Evolutionary conservation across 2,113 vertebrate species (phyloP).

Genomic region (Albula goreensis): DNA sequence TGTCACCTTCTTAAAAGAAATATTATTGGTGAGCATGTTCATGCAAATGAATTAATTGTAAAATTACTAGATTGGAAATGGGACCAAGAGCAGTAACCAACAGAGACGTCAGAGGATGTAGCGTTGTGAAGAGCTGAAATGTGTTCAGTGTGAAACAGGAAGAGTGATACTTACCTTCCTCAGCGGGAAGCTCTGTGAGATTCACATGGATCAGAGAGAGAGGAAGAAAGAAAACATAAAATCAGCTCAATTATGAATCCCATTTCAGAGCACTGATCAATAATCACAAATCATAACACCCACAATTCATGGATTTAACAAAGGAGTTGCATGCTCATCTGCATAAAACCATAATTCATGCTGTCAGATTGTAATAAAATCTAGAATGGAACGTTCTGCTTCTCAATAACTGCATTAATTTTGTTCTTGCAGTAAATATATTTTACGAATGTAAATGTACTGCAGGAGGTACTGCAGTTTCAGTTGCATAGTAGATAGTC

Average conservation of each 20-base stretch:
- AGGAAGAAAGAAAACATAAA: slow-evolving; percentile 27
- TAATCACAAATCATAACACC: neutral
- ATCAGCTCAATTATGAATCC: neutral
- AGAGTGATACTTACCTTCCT: slow-evolving; percentile 66
- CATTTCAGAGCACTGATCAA: neutral
- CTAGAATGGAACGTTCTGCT: neutral
- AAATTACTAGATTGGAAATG: no score
- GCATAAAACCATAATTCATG: neutral
- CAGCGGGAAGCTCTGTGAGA: slow-evolving; percentile 74
- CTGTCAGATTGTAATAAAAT: neutral
- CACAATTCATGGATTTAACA: no score
- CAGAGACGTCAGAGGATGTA: no score
- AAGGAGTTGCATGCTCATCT: neutral
- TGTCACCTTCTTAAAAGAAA: no score
- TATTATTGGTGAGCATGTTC: no score
- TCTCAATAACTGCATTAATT: no score
- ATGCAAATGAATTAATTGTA: no score
- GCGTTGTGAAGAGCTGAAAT: neutral
- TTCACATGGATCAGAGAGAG: slow-evolving; percentile 17
- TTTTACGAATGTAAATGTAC: no score
- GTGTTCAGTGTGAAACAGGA: neutral
- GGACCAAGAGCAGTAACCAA: no score
- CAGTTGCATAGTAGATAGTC: no score
- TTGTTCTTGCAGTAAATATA: no score
- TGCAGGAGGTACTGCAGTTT: no score